These are phyloP conservation scores for Lepidurus arcticus DNA, from an alignment of 1,140 invertebrate species.

Conservation along the genomic window DNA sequence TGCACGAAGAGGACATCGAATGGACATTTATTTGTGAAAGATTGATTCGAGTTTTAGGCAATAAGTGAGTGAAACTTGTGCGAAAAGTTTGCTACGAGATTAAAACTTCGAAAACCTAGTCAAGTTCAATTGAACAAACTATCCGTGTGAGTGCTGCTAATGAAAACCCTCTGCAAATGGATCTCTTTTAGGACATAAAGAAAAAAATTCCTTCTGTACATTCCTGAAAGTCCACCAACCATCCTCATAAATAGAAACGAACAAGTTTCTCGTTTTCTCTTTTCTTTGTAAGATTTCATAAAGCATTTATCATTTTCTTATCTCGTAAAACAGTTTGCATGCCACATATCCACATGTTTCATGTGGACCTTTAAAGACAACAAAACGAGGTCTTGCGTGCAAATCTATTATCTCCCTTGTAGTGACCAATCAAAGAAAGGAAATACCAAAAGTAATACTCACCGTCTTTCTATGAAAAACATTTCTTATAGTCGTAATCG, in stretches of 20 bases:
- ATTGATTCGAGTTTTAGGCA: background rate
- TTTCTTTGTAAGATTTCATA: background rate
- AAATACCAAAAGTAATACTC: background rate
- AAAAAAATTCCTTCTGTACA: background rate
- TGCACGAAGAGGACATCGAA: slow-evolving; percentile 64
- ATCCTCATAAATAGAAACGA: background rate
- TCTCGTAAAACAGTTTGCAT: background rate
- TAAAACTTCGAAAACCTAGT: no score
- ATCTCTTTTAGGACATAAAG: background rate
- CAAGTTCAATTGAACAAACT: no score
- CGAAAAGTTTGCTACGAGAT: no score
- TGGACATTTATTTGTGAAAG: slow-evolving; percentile 69
- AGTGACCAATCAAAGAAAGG: slow-evolving; percentile 6
- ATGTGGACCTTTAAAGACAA: background rate
- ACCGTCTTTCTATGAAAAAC: background rate
- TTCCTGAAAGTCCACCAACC: background rate
- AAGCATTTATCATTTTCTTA: background rate
- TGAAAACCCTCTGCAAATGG: background rate
- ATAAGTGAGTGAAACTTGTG: no score
- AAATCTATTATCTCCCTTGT: background rate
- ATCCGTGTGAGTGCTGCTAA: no score
- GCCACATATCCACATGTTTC: background rate
- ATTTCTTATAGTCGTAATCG: no score
- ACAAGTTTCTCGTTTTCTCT: background rate
- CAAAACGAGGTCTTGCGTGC: background rate